Conservation (phyloP, 1,140 invertebrate species). For the Drosophila lacertosa region DNA sequence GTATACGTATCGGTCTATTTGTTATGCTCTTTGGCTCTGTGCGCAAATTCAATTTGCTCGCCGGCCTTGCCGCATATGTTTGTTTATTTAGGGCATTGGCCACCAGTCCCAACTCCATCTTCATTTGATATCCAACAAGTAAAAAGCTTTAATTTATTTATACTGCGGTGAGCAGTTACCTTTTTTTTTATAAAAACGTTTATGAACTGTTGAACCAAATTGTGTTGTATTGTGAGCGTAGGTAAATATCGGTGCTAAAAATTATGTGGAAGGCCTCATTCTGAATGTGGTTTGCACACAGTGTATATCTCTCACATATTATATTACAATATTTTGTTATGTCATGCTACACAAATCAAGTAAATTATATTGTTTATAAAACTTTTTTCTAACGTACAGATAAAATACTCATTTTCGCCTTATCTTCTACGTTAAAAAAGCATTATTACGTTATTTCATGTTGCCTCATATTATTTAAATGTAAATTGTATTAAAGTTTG, state of each 20-base stretch:
- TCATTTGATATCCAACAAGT: background rate
- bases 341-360: too few relatives aligned
- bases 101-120: background rate
- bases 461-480: conserved; percentile 20
- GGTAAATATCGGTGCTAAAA: background rate
- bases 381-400: too few relatives aligned
- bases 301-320: too few relatives aligned
- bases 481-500: conserved; percentile 18
- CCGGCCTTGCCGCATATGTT: conserved; percentile 59
- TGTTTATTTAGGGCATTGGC: conserved; percentile 54
- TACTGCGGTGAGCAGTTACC: conserved; percentile 1
- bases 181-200: conserved; percentile 1
- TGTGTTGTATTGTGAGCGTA: background rate
- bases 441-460: conserved; percentile 6
- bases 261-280: background rate
- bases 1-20: conserved; percentile 74
- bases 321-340: too few relatives aligned
- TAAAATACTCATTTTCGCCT: too few relatives aligned
- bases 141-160: conserved; percentile 31
- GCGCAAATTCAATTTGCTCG: conserved; percentile 73
- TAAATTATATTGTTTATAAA: too few relatives aligned
- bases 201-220: background rate
- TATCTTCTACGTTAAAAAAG: background rate
- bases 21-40: conserved; percentile 70
- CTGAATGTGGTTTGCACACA: background rate